These are phyloP conservation scores for Heterotilapia buettikoferi DNA, from an alignment of 2,113 vertebrate genomes.

Conservation along the genomic window DNA sequence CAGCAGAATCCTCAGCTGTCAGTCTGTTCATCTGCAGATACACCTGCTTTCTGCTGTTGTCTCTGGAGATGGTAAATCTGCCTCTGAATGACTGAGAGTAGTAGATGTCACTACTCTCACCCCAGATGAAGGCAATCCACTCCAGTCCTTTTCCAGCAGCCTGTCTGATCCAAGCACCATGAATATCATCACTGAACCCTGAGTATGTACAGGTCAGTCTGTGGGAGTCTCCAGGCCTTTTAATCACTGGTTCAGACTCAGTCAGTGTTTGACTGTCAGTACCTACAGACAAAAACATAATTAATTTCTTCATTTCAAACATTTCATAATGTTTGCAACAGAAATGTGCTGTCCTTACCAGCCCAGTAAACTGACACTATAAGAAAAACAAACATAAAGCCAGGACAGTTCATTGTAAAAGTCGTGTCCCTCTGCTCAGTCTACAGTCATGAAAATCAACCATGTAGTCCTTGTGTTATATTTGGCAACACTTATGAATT, in stretches of 20 bases:
- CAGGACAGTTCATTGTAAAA: not conserved
- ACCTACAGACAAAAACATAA: not conserved
- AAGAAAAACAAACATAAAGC: not conserved
- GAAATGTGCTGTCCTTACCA: not conserved
- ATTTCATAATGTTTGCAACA: not conserved
- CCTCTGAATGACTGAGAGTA: fast-evolving
- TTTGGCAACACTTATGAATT: not conserved
- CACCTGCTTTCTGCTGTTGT: not conserved
- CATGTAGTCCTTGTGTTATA: not conserved
- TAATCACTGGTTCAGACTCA: fast-evolving
- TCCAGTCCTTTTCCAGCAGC: not conserved
- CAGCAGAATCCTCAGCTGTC: fast-evolving
- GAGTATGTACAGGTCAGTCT: not conserved
- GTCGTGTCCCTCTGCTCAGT: not conserved
- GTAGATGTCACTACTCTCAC: not conserved
- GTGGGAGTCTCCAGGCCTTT: fast-evolving
- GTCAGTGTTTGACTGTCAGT: fast-evolving
- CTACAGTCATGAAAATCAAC: fast-evolving
- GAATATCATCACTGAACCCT: fast-evolving
- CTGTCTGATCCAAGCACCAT: not conserved
- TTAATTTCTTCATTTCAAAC: not conserved
- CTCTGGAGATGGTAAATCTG: fast-evolving
- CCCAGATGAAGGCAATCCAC: fast-evolving
- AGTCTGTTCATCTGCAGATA: not conserved
- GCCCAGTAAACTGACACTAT: fast-evolving